Percentiles rank a stretch among this genome's conserved stretches.
phyloP scores from a whole-genome alignment of 2,797 vertebrate genomes.

The Pampus argenteus region DNA sequence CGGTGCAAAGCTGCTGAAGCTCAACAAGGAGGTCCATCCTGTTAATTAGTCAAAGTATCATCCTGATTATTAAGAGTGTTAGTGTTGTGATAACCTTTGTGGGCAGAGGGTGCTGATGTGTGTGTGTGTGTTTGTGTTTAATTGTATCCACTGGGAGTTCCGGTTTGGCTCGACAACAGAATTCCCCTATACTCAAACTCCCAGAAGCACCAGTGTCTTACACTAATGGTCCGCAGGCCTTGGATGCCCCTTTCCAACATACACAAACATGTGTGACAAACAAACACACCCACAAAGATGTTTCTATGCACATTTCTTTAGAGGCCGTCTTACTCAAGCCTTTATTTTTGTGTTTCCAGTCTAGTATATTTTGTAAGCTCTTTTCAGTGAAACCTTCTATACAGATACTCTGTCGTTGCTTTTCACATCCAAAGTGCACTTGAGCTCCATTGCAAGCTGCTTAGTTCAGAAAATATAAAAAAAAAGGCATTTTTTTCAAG shows the following conservation, averaged over 20 bases:
- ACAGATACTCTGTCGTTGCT: conserved; percentile 34
- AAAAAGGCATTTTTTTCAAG: conserved; percentile 26
- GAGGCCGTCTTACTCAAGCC: not conserved
- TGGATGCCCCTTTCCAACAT: not conserved
- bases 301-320: conserved; percentile 5
- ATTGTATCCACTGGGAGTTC: conserved; percentile 66
- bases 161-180: conserved; percentile 37
- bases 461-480: conserved; percentile 30
- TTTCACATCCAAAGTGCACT: conserved; percentile 52
- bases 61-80: conserved; percentile 46
- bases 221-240: conserved; percentile 7
- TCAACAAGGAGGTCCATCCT: not conserved
- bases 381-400: conserved; percentile 39
- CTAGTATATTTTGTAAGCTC: conserved; percentile 24
- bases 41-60: conserved; percentile 46
- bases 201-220: not conserved
- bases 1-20: not conserved
- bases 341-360: conserved; percentile 25
- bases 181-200: conserved; percentile 44
- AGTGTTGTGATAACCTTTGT: conserved; percentile 54
- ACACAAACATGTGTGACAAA: not conserved
- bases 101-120: conserved; percentile 1
- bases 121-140: conserved; percentile 52
- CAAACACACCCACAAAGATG: not conserved
- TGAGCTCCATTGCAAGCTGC: conserved; percentile 51